Conservation (phyloP, 2,113 vertebrate species). For the Pteropus alecto region DNA sequence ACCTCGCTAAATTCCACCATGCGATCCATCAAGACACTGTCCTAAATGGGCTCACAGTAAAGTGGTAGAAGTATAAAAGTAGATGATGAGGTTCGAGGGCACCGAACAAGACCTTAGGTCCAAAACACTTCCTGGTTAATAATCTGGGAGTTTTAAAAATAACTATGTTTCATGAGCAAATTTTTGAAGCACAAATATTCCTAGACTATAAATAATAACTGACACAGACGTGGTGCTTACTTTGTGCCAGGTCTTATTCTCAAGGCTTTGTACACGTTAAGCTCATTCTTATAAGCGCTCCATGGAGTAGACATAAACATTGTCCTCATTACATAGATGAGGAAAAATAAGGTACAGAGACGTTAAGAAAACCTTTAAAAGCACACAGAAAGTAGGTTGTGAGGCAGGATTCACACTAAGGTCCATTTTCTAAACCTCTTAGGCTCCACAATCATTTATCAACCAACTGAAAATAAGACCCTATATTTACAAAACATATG, state of each 20-base stretch:
- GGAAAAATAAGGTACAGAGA: background rate
- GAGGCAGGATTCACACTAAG: background rate
- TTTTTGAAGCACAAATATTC: background rate
- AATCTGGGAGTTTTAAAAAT: background rate
- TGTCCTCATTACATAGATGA: too few species aligned
- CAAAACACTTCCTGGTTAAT: background rate
- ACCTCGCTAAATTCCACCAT: background rate
- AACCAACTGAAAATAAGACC: background rate
- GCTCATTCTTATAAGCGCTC: background rate
- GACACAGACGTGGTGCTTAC: background rate
- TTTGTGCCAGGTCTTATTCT: background rate
- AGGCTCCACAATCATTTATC: background rate
- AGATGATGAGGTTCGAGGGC: background rate
- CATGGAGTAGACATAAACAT: background rate
- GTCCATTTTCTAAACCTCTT: background rate
- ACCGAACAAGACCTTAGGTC: background rate
- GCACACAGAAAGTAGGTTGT: background rate
- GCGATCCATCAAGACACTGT: background rate
- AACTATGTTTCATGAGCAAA: background rate
- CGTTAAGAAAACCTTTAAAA: background rate
- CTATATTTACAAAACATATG: background rate
- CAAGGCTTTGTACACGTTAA: background rate
- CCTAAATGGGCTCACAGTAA: background rate
- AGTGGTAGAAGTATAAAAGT: background rate
- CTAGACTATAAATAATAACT: background rate